A percentile compares a stretch with the other conserved stretches of the same genome.
These are phyloP conservation scores for Odontocolon sp. DNA, from an alignment of 2,888 invertebrate species.

Conservation along the genomic window DNA sequence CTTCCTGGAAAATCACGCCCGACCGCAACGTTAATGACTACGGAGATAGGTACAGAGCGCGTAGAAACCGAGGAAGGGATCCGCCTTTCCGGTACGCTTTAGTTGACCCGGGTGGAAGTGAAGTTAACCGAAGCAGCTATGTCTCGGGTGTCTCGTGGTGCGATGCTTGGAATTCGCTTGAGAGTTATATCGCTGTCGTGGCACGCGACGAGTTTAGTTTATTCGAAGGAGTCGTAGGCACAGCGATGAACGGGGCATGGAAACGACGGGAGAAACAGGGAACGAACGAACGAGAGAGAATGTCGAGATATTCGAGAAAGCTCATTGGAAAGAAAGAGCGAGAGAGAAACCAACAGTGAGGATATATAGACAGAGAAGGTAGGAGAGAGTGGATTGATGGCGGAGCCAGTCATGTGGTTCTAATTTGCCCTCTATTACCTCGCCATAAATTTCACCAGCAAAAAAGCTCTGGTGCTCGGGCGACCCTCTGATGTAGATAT, in stretches of 20 bases:
- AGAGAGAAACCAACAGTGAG: background rate
- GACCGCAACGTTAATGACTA: constrained; percentile 48
- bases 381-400: constrained; percentile 69
- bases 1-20: constrained; percentile 46
- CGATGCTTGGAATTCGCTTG: constrained; percentile 51
- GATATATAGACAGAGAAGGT: constrained; percentile 11
- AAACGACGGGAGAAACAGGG: too few relatives aligned
- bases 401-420: constrained; percentile 71
- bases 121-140: constrained; percentile 28
- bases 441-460: constrained; percentile 69
- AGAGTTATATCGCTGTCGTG: constrained; percentile 32
- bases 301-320: too few relatives aligned
- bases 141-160: background rate
- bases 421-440: constrained; percentile 74
- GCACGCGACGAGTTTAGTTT: constrained; percentile 52
- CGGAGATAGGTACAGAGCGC: constrained; percentile 1
- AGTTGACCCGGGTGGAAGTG: background rate
- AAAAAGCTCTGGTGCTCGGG: constrained; percentile 58
- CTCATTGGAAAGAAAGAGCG: background rate
- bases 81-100: constrained; percentile 15
- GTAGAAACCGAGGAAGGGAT: background rate
- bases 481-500: constrained; percentile 1
- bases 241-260: background rate
- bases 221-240: constrained; percentile 13
- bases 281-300: too few relatives aligned